These are phyloP conservation scores for Hermaeophaga mercurialis DNA, from an alignment of 2,888 invertebrate genomes.

Conservation along the genomic window DNA sequence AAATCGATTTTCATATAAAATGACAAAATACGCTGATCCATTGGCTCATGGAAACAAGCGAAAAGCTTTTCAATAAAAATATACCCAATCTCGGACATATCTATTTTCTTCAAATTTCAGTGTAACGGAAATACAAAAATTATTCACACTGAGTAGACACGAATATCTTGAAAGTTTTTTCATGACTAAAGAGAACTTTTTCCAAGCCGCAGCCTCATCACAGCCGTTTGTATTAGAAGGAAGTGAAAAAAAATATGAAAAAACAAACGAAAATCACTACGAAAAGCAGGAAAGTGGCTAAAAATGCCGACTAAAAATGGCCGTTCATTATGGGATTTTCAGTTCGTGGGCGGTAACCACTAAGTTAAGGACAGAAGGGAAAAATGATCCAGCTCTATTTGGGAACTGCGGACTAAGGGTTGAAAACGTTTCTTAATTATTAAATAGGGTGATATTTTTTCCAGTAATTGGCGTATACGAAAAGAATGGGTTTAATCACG, in stretches of 20 bases:
- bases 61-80: too few relatives aligned
- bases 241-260: constrained; percentile 35
- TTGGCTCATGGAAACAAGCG: too few relatives aligned
- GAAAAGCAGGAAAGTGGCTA: constrained; percentile 40
- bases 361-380: constrained; percentile 21
- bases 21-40: too few relatives aligned
- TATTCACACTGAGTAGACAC: constrained; percentile 5
- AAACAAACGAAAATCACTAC: constrained; percentile 44
- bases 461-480: too few relatives aligned
- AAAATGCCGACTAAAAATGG: constrained; percentile 42
- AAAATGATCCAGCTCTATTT: constrained; percentile 15
- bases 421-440: too few relatives aligned
- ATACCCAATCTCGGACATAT: too few relatives aligned
- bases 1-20: constrained; percentile 3
- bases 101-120: too few relatives aligned
- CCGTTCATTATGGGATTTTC: constrained; percentile 43
- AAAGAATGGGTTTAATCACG: too few relatives aligned
- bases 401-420: constrained; percentile 16
- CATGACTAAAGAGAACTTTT: constrained; percentile 5
- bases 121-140: too few relatives aligned
- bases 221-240: constrained; percentile 32
- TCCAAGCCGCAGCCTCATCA: constrained; percentile 23
- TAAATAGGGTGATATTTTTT: too few relatives aligned
- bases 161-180: constrained; percentile 3
- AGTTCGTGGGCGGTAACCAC: constrained; percentile 30